These are phyloP conservation scores for Pelobates cultripes DNA, from an alignment of 2,797 vertebrate species.

Conservation along the genomic window DNA sequence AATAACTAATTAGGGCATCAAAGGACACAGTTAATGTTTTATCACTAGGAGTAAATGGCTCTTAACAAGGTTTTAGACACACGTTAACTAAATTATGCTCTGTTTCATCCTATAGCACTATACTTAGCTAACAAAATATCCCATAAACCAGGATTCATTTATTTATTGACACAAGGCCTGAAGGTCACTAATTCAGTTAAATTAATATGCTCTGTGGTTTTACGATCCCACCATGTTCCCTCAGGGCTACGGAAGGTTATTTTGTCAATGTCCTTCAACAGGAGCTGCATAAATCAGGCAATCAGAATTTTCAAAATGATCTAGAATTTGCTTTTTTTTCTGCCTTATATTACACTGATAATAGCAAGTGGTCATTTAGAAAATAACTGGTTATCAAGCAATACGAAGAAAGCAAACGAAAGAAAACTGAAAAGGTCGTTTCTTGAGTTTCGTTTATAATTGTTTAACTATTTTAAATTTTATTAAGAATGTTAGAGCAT, in stretches of 20 bases:
- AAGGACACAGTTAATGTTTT: conserved; percentile 24
- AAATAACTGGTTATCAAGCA: too few relatives aligned
- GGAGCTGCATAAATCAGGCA: conserved; percentile 17
- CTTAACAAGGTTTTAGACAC: conserved; percentile 35
- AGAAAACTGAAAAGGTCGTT: not conserved
- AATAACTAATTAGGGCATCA: conserved; percentile 27
- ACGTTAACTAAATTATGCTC: conserved; percentile 45
- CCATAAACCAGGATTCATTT: conserved; percentile 20
- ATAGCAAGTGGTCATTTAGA: not conserved
- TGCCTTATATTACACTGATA: not conserved
- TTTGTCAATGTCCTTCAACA: conserved; percentile 15
- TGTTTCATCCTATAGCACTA: not conserved
- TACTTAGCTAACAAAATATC: conserved; percentile 2
- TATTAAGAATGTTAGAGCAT: too few relatives aligned
- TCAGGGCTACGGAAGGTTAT: conserved; percentile 14
- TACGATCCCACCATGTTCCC: conserved; percentile 18
- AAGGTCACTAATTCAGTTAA: conserved; percentile 34
- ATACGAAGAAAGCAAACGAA: not conserved
- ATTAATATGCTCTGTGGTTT: conserved; percentile 9
- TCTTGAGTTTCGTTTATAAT: too few relatives aligned
- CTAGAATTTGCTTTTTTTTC: not conserved
- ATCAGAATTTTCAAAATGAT: conserved; percentile 12
- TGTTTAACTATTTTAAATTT: too few relatives aligned
- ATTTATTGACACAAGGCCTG: not conserved
- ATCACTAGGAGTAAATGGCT: conserved; percentile 18